phyloP scores from a whole-genome alignment of 1,140 invertebrate species.

The Scaptomyza hsui region DNA sequence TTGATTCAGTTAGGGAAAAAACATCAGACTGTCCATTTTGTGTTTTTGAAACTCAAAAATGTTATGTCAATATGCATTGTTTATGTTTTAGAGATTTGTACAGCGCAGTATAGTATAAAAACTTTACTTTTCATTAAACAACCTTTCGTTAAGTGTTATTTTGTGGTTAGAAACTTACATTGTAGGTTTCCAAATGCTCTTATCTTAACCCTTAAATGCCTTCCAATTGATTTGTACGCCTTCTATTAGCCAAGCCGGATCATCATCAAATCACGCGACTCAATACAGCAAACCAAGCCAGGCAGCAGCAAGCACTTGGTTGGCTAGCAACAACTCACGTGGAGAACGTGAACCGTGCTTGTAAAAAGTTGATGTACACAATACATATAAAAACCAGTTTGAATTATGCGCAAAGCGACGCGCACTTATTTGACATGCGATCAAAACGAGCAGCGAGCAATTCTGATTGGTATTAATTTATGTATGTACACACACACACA shows the following conservation, averaged over 20 bases:
- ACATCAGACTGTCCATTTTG: background rate
- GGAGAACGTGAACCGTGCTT: conserved; percentile 26
- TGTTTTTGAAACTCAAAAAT: background rate
- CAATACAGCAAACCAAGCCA: background rate
- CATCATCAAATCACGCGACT: conserved; percentile 23
- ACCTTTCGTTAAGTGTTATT: no score
- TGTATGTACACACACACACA: conserved; percentile 27
- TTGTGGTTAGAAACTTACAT: no score
- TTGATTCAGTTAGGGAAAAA: background rate
- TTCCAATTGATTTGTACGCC: conserved; percentile 21
- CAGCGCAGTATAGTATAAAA: no score
- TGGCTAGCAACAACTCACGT: conserved; percentile 27
- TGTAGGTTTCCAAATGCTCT: background rate
- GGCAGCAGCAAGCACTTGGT: background rate
- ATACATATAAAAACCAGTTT: conserved; percentile 62
- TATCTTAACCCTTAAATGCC: background rate
- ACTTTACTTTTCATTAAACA: no score
- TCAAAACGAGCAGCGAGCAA: conserved; percentile 46
- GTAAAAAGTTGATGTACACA: conserved; percentile 1
- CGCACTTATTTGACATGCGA: conserved; percentile 64
- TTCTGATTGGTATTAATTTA: conserved; percentile 70
- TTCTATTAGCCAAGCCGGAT: conserved; percentile 20
- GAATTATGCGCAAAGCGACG: conserved; percentile 54
- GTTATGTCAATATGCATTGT: no score
- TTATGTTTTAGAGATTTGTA: no score